These are phyloP conservation scores for Hippoglossus hippoglossus DNA, from an alignment of 2,797 vertebrate species.

Conservation along the genomic window DNA sequence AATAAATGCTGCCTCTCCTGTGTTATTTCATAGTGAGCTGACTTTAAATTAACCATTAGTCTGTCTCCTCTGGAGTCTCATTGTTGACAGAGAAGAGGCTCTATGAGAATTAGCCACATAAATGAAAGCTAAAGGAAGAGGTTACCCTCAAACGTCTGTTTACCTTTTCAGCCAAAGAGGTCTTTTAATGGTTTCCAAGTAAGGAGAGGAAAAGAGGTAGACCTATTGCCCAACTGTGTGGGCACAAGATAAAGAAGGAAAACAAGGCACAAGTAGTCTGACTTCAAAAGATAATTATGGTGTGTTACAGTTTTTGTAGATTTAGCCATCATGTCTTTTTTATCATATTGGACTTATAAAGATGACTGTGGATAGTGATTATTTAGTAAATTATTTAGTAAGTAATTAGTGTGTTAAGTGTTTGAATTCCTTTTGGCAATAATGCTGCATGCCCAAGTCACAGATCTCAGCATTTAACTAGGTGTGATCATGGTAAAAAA, in stretches of 20 bases:
- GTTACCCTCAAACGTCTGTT: constrained; percentile 42
- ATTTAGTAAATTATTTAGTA: too few species aligned
- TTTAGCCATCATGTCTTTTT: neutral
- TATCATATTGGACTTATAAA: neutral
- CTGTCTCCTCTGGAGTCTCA: constrained; percentile 21
- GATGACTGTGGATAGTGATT: too few species aligned
- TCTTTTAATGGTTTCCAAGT: constrained; percentile 47
- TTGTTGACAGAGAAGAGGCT: constrained; percentile 44
- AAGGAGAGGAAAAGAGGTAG: constrained; percentile 39
- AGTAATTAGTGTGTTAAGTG: too few species aligned
- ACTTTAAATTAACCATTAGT: constrained; percentile 42
- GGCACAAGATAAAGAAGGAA: constrained; percentile 17
- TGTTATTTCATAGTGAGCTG: constrained; percentile 64
- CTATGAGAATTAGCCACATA: constrained; percentile 33
- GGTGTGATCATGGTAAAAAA: neutral
- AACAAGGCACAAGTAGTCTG: neutral
- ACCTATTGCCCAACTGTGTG: constrained; percentile 7
- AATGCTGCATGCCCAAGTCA: neutral
- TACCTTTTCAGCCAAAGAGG: constrained; percentile 44
- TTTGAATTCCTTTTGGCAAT: too few species aligned
- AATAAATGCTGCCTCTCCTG: neutral
- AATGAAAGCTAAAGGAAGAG: constrained; percentile 35
- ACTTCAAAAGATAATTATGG: constrained; percentile 14
- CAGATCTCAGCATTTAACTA: neutral
- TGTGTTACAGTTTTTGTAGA: constrained; percentile 18